A percentile compares a stretch with the other conserved stretches of the same genome.
phyloP scores from a whole-genome alignment of 2,797 vertebrate species.

The Muraenolepis orangiensis region DNA sequence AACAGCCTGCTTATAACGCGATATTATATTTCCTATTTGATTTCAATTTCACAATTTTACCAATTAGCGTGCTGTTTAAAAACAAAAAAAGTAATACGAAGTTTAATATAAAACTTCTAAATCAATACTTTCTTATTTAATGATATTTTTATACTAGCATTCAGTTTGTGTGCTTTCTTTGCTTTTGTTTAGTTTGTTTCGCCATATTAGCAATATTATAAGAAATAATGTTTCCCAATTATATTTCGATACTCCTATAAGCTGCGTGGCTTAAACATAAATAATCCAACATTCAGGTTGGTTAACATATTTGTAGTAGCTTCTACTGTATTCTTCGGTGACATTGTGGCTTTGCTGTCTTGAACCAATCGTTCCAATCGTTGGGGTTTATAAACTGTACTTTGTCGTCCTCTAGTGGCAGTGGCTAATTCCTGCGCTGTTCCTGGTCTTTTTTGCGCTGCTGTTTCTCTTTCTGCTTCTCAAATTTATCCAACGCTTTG shows the following conservation, averaged over 20 bases:
- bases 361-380: background rate
- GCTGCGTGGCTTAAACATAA: background rate
- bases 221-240: background rate
- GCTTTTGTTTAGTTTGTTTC: background rate
- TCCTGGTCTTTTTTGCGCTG: conserved; percentile 77
- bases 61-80: background rate
- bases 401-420: background rate
- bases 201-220: background rate
- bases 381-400: background rate
- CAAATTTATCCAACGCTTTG: conserved; percentile 83
- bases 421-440: conserved; percentile 72
- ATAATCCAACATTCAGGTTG: background rate
- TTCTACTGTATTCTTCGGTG: background rate
- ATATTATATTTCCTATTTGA: background rate
- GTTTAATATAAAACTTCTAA: background rate
- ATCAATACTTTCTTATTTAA: background rate
- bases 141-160: background rate
- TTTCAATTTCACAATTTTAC: background rate
- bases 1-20: background rate
- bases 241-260: background rate
- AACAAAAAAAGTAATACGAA: too few relatives aligned
- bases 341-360: background rate
- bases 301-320: background rate
- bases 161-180: background rate
- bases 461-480: conserved; percentile 82